Evolutionary conservation across 2,113 vertebrate species (phyloP).

Genomic region (Condylura cristata): DNA sequence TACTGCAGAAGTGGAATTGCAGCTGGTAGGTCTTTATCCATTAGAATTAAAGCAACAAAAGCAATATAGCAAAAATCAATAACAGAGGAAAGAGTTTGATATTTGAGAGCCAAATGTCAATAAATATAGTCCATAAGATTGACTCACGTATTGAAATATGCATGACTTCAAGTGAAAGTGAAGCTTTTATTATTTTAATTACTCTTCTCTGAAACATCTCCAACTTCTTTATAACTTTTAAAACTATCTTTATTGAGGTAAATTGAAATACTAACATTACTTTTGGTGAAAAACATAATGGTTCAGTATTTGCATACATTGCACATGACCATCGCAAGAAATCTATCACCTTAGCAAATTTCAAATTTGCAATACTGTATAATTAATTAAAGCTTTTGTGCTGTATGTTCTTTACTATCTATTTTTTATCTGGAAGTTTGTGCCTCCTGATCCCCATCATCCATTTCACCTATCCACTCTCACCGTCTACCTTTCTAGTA

Average conservation of each 20-base stretch:
- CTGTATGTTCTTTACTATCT: not conserved
- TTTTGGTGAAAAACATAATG: too few species aligned
- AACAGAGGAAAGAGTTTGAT: not conserved
- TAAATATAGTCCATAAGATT: not conserved
- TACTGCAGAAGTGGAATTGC: not conserved
- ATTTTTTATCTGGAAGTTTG: not conserved
- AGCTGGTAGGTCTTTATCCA: not conserved
- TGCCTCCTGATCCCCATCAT: not conserved
- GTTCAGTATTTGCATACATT: too few species aligned
- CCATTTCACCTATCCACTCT: not conserved
- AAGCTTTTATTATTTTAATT: not conserved
- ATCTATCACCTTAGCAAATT: not conserved
- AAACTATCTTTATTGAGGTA: too few species aligned
- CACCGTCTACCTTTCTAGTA: not conserved
- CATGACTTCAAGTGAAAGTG: not conserved
- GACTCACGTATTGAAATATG: not conserved
- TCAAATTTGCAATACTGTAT: not conserved
- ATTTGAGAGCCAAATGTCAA: not conserved
- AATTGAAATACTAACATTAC: too few species aligned
- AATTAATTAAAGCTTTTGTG: not conserved
- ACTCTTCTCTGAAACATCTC: not conserved
- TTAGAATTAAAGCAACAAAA: not conserved
- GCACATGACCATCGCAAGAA: not conserved
- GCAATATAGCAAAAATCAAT: not conserved
- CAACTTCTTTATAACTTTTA: too few species aligned